Evolutionary conservation across 2,113 vertebrate species (phyloP).

Genomic region (Asarcornis scutulata): DNA sequence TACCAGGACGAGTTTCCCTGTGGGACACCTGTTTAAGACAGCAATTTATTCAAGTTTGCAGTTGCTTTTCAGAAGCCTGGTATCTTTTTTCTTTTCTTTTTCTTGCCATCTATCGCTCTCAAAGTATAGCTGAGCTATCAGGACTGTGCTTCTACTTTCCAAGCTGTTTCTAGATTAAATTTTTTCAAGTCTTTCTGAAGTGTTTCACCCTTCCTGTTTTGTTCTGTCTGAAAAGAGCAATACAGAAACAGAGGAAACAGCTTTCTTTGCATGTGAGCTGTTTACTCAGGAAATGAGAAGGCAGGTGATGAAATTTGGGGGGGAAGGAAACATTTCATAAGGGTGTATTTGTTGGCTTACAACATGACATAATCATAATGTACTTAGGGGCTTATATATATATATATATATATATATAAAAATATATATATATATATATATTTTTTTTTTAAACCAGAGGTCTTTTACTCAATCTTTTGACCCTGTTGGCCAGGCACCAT

Average conservation of each 20-base stretch:
- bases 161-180: not conserved
- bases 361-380: not conserved
- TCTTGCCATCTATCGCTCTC: not conserved
- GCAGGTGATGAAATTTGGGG: constrained; percentile 21
- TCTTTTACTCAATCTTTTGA: not conserved
- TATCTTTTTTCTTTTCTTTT: not conserved
- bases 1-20: not conserved
- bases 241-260: constrained; percentile 5
- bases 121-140: not conserved
- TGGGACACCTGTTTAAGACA: not conserved
- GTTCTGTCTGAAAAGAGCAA: not conserved
- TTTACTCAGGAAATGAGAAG: constrained; percentile 31
- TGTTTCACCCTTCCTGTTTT: not conserved
- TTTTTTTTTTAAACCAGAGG: not conserved
- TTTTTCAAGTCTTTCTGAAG: not conserved
- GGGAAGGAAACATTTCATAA: constrained; percentile 41
- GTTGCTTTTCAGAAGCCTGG: not conserved
- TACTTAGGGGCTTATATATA: fast-evolving
- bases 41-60: not conserved
- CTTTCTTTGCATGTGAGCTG: not conserved
- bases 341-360: not conserved
- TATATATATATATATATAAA: too few relatives aligned
- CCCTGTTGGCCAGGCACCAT: not conserved
- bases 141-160: not conserved
- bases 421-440: too few relatives aligned